Evolutionary conservation across 2,113 vertebrate genomes (phyloP), one percentile per base, ranked within the genome.

Genomic region (Gadus macrocephalus): DNA sequence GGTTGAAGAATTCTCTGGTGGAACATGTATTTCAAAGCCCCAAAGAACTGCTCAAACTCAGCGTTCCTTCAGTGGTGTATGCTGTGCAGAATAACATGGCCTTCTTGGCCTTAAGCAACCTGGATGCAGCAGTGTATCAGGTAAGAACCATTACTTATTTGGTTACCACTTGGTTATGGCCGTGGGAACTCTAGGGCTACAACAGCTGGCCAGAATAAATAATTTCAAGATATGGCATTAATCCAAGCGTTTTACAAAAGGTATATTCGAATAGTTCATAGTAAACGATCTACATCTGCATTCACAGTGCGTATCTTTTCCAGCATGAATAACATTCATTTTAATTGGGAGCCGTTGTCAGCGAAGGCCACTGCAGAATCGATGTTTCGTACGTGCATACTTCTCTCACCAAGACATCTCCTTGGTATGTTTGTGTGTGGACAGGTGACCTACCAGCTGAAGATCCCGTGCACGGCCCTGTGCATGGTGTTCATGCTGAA

Each of bases 81-180:
- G 97, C 95, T 4, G 1, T 99, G 56, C 97, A 99, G 87, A 99
- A 99, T 78, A 99, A 99, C 75, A 99, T 99, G 97, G 96, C 95
- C 0, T 98, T 98, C 42, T 55, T 98, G 64, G 97, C 96, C 1
- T 89, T 99, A 38, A 99, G 97, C 78, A 97, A 99, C 81, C 91
- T 99, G 56, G 97, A 99, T 77, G 97, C 95, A 8, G 96, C 97
- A 0, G 95, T 99, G 28, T 99, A 98, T 80, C 97, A 99, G 95
- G 97, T 97, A 87, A 69, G 72, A 65, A 19, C 19, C 7, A 49
- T 9, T 14, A 49, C 42, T 49, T 49, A 12, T 49, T 35, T 35
- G 31, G 42, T 14, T 2, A 49, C 8, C 42, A 49, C 2, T 49
- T 14, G 7, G 42, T 9, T 14, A 2, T 49, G 42, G 9, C 42